Evolutionary conservation across 1,140 invertebrate genomes (phyloP), one percentile per base, ranked within the genome.

Genomic region (Bombus cullumanus): DNA sequence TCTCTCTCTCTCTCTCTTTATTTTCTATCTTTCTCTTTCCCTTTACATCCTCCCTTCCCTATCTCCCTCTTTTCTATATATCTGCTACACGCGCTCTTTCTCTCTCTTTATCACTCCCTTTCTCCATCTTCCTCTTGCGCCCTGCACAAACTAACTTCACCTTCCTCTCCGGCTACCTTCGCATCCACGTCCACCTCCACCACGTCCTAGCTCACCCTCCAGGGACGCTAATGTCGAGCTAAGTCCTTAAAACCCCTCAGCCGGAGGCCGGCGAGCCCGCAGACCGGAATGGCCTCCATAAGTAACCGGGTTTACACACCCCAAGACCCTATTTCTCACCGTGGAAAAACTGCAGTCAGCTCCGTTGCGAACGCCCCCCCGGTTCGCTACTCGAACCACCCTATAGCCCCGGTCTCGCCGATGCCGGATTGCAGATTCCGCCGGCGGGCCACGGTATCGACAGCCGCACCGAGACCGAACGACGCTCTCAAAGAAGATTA

Each of bases 231-330:
- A 95, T 94, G 93, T 94, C 92, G 92, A 93, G 92, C 94, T 93
- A 94, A 94, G 93, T 94, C 93, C 94, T 95, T 94, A 94, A 94
- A 94, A 94, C 91, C 93, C 90, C 89, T 93, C 91, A 90, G 92
- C 90, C 90, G 84, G 89, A 89, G 91, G 92, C 89, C 91, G 85
- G 81, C 92, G 84, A 91, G 89, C 91, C 93, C 92, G 90, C 92
- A 93, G 90, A 92, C 93, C 90, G 89, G 91, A 94, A 94, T 94
- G 94, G 93, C 93, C 94, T 94, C 93, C 93, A 94, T 94, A 94
- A 94, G 94, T 94, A 94, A 94, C 93, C 91, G 91, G 94, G 92
- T 93, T 94, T 94, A 94, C 94, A 94, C 94, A 93, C 92, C 93
- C 93, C 92, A 92, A 93, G 93, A 94, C 93, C 92, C 92, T 93